Evolutionary conservation across 2,888 invertebrate genomes (phyloP), one percentile per base, ranked within the genome.

Genomic region (Serripes groenlandicus): DNA sequence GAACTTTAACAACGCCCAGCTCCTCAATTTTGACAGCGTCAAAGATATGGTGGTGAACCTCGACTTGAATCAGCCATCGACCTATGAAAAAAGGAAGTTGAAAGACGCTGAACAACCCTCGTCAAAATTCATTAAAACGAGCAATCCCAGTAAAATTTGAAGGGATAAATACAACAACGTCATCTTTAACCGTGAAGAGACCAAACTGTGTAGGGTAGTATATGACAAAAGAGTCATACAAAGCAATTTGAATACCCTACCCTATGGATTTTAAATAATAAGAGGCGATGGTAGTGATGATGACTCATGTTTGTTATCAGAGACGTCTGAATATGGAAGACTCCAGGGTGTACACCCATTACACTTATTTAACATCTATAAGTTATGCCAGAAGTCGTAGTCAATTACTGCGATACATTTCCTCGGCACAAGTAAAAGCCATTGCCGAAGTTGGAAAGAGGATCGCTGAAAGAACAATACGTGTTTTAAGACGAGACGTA

Each of bases 141-240:
- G 26, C 32, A 80, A 69, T 54, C 68, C 66, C n/a, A 37, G 70
- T 49, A 81, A 81, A 64, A 77, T 81, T 32, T 35, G 15, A 0
- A 62, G 81, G 23, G 73, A 97, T 92, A 97, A 96, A 95, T 97
- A 97, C 80, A 96, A 96, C 91, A 96, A 26, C 23, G 11, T 34
- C 11, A n/a, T 68, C 11, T 68, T 37, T 37, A 68, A 37, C 26
- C 34, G 68, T n/a, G 11, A 68, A 68, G 76, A 70, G 26, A 42
- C 92, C 97, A 72, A 68, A 49, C 37, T 7, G 30, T 78, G 54
- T 30, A 37, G 73, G 34, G 70, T 81, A 52, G 75, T 85, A 1
- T 85, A 82, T 52, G 75, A 75, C 18, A 82, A 85, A 73, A 23
- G 81, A 18, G 72, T 58, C 28, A 66, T 84, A 5, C 54, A 60